Evolutionary conservation across 1,140 invertebrate species (phyloP), one percentile per base, ranked within the genome.

Genomic region (Leptopilina boulardi): DNA sequence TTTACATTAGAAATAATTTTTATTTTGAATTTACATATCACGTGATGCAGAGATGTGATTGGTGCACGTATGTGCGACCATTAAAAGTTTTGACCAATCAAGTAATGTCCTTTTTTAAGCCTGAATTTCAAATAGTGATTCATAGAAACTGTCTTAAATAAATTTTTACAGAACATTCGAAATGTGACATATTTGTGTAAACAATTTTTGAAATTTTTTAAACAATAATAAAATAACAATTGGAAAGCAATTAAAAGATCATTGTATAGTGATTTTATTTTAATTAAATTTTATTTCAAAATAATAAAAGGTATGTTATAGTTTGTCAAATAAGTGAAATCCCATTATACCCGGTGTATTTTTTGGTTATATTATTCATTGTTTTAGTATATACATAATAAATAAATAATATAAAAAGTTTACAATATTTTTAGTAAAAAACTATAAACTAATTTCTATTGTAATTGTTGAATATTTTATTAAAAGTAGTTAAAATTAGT

Each of bases 181-280:
- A 10, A 3, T 13, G 2, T 47, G 42, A 3, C 42, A 47, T 47
- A 47, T n/a, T 15, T n/a, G 13, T 47, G 34, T 51, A 51, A 51
- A 51, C n/a, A 51, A 51, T 51, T 51, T n/a, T 51, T 51, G n/a
- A 18, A 51, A 51, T 51, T 47, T 18, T 18, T n/a, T 42, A 42
- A 42, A 42, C 13, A 15, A 51, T 18, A 47, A 15, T 2, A 10
- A 15, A 47, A 0, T 47, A 47, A 6, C 3, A 47, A n/a, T n/a
- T 47, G 15, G 3, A 11, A 47, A 13, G 10, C 34, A 38, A 38
- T 38, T 38, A 2, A 38, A 38, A 9, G 9, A 38, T 38, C 0
- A 38, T 38, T 38, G 26, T 30, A 30, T n/a, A n/a, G n/a, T 30
- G 34, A 38, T 9, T 38, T 38, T 8, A 38, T 38, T 38, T 38